phyloP scores from a whole-genome alignment of 2,797 vertebrate species.

The Malurus leucopterus region DNA sequence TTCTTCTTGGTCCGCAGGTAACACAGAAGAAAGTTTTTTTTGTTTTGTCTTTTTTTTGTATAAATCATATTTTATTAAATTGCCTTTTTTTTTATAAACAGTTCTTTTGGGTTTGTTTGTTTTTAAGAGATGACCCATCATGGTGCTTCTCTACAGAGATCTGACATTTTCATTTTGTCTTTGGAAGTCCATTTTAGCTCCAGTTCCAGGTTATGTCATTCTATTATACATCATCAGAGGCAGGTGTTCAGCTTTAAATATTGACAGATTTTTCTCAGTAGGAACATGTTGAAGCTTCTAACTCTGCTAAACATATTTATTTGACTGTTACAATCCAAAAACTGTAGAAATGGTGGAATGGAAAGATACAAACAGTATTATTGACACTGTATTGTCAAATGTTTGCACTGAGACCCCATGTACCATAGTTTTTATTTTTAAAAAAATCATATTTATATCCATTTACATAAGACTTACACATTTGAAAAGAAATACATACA shows the following conservation, averaged over 20 bases:
- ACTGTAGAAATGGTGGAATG: constrained; percentile 86
- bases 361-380: constrained; percentile 87
- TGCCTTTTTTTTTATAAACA: constrained; percentile 64
- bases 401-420: constrained; percentile 88
- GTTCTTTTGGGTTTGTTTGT: constrained; percentile 56
- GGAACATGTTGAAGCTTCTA: constrained; percentile 71
- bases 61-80: constrained; percentile 65
- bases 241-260: constrained; percentile 76
- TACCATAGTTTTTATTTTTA: constrained; percentile 82
- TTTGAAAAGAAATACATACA: constrained; percentile 91
- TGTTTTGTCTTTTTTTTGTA: background rate
- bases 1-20: constrained; percentile 71
- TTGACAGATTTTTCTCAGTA: constrained; percentile 71
- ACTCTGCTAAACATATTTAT: constrained; percentile 72
- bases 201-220: constrained; percentile 67
- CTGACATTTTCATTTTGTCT: constrained; percentile 65
- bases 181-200: constrained; percentile 70
- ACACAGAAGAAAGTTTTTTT: constrained; percentile 63
- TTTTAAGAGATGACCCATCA: constrained; percentile 70
- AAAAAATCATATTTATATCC: constrained; percentile 94
- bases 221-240: constrained; percentile 73
- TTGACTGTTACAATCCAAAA: constrained; percentile 79
- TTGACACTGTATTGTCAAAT: constrained; percentile 85
- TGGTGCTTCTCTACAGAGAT: constrained; percentile 65
- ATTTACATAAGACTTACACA: constrained; percentile 96